A percentile compares a stretch with the other conserved stretches of the same genome.
phyloP scores from a whole-genome alignment of 2,113 vertebrate genomes.

The Lasiurus borealis region DNA sequence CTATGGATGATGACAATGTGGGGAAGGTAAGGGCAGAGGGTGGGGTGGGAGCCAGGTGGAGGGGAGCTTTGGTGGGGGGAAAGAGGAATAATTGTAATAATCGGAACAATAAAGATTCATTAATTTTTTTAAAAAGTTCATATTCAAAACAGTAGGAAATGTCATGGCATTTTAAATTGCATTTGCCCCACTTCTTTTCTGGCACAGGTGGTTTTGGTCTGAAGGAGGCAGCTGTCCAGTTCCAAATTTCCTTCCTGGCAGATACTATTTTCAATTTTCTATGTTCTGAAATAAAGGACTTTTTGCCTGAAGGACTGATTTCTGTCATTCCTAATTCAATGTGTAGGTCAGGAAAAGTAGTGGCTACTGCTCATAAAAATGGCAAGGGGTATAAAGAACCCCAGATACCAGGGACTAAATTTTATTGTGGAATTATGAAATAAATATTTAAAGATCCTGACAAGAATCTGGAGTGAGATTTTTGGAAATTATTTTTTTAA shows the following conservation, averaged over 20 bases:
- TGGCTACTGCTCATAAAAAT: neutral
- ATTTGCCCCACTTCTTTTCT: neutral
- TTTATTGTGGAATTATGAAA: neutral
- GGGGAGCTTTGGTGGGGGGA: no score
- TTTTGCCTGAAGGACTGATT: neutral
- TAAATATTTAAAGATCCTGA: neutral
- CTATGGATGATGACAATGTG: no score
- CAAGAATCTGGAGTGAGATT: neutral
- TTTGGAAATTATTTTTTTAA: neutral
- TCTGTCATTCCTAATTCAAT: neutral
- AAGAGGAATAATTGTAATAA: no score
- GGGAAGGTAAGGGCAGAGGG: no score
- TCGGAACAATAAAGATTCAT: no score
- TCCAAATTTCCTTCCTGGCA: neutral
- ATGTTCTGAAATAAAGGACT: neutral
- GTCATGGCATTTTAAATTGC: neutral
- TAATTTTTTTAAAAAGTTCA: neutral
- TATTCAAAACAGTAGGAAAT: neutral
- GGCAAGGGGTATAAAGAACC: neutral
- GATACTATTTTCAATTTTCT: neutral
- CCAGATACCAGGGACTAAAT: neutral
- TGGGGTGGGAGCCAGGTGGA: no score
- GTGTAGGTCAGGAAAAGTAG: neutral
- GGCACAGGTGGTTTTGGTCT: neutral
- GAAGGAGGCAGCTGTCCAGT: neutral